These are phyloP conservation scores for Ramazzottius varieornatus DNA, from an alignment of 2,888 invertebrate genomes.

Conservation along the genomic window DNA sequence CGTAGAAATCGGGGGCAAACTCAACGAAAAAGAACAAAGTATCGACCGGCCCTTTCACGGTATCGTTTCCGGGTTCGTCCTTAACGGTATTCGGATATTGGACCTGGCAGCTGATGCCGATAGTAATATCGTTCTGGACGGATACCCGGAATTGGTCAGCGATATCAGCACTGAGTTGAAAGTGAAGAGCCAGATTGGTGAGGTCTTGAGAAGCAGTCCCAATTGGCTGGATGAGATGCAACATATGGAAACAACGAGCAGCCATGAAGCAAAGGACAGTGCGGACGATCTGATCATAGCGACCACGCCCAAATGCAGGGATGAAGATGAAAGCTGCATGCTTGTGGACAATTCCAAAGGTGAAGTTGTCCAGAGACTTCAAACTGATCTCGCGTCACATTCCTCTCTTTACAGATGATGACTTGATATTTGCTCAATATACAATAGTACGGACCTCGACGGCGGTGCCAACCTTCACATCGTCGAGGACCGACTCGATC, in stretches of 20 bases:
- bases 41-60: conserved; percentile 58
- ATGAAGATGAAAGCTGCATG: background rate
- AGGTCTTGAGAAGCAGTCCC: conserved; percentile 13
- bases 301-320: background rate
- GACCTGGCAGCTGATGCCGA: conserved; percentile 55
- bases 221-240: background rate
- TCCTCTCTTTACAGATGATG: background rate
- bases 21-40: conserved; percentile 37
- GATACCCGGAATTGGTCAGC: conserved; percentile 40
- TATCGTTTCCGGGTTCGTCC: conserved; percentile 60
- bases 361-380: too few species aligned
- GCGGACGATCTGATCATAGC: background rate
- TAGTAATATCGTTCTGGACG: conserved; percentile 43
- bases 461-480: background rate
- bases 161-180: conserved; percentile 7
- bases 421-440: background rate
- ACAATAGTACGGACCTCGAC: background rate
- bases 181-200: conserved; percentile 12
- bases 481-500: too few species aligned
- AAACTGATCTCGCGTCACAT: background rate
- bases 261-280: background rate
- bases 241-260: background rate
- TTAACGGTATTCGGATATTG: conserved; percentile 54
- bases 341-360: background rate
- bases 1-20: conserved; percentile 61